Evolutionary conservation across 1,140 invertebrate species (phyloP), one percentile per base, ranked within the genome.

Genomic region (Trichomalopsis sarcophagae): DNA sequence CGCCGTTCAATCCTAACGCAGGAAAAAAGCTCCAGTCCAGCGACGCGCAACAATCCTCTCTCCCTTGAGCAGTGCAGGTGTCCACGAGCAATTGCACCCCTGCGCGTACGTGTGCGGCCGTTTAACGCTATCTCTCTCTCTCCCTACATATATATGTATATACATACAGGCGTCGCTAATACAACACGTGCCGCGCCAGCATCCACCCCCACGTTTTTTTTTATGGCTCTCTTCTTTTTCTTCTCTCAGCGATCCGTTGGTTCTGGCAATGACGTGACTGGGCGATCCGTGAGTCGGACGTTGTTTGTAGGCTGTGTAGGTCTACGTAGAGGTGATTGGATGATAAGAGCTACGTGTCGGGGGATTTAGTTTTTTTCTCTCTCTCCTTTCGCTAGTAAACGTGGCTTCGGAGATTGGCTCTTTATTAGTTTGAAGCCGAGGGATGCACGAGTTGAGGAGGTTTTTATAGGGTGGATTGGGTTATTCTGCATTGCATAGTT

Each of bases 81-180:
- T 81, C 66, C n/a, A 40, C 55, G 55, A 62, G n/a, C 79, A 81
- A 81, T 81, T 81, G 36, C 40, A n/a, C 79, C 47, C 9, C 62
- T 40, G 33, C 62, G 33, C 62, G 55, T 68, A 79, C 77, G 30
- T 68, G 77, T 40, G 11, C 17, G 40, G n/a, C 3, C 71, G 30
- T 66, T 76, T 62, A 82, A 82, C 5, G 71, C 71, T 62, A 10
- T 47, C n/a, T 33, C 55, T 14, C 55, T 14, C 44, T 4, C 44
- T 71, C 23, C 7, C 3, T 40, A 40, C 7, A 40, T 40, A 40
- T 40, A 44, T n/a, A 62, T 62, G 3, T n/a, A 62, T n/a, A 62
- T 62, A 62, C 17, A 62, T 2, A 44, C 17, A 62, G 9, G 55
- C 77, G 50, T n/a, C 2, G 50, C 50, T 76, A 82, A 82, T 82